Percentiles rank a stretch among this genome's conserved stretches.
Evolutionary conservation across 2,888 invertebrate species (phyloP).

Genomic region (Pyrrhia umbra): DNA sequence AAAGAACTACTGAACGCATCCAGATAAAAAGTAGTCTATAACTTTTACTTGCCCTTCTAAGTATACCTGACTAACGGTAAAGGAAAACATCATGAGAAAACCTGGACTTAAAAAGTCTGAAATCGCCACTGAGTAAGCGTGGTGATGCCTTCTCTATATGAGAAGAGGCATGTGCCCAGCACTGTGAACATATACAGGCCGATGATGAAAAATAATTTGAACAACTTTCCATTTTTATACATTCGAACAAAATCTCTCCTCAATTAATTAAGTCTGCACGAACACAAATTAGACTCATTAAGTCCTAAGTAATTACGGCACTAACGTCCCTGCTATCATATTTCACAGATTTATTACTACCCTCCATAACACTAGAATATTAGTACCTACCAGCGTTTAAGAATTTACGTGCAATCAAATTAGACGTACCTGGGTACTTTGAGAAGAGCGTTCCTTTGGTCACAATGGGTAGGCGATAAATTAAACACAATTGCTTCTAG

Average conservation of each 20-base stretch:
- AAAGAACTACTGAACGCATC: no score
- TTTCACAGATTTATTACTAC: constrained; percentile 43
- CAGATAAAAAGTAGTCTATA: no score
- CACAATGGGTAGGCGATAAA: constrained; percentile 69
- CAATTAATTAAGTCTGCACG: background rate
- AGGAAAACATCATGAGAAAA: no score
- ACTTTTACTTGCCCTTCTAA: no score
- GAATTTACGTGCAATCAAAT: constrained; percentile 64
- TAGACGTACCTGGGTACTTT: constrained; percentile 29
- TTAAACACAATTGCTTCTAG: constrained; percentile 68
- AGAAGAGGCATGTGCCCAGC: no score
- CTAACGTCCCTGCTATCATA: constrained; percentile 25
- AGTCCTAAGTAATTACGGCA: constrained; percentile 16
- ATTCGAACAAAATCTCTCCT: background rate
- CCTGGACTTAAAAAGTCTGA: no score
- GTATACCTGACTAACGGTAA: no score
- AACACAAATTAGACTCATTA: constrained; percentile 29
- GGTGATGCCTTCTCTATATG: no score
- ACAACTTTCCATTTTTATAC: background rate
- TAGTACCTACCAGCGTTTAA: constrained; percentile 36
- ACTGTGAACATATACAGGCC: no score
- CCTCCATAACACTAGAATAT: constrained; percentile 43
- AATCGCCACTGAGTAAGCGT: no score
- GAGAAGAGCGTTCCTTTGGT: constrained; percentile 53
- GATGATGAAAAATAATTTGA: background rate